Evolutionary conservation across 2,113 vertebrate species (phyloP).

Genomic region (Uria lomvia): DNA sequence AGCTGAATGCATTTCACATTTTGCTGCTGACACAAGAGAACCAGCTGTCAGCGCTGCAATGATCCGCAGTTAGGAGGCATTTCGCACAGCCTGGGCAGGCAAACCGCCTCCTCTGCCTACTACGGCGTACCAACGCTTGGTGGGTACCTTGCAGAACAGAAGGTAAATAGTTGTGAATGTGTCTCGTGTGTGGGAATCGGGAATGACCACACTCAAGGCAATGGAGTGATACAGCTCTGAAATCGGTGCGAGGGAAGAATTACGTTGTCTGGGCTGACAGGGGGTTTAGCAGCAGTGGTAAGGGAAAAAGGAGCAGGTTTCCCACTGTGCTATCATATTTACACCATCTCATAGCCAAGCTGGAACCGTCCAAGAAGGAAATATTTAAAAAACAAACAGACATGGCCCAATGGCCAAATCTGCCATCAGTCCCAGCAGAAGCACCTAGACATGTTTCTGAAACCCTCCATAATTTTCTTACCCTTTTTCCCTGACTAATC

Average conservation of each 20-base stretch:
- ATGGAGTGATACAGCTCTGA: background rate
- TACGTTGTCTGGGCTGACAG: background rate
- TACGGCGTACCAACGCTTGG: accelerated
- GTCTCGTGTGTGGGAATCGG: background rate
- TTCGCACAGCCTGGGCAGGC: background rate
- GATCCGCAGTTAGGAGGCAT: background rate
- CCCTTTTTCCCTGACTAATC: background rate
- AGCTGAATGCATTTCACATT: background rate
- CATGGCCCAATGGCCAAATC: background rate
- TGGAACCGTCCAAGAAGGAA: background rate
- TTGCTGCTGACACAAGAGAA: background rate
- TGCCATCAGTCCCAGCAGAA: background rate
- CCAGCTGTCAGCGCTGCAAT: background rate
- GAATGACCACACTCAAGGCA: background rate
- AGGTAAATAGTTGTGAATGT: background rate
- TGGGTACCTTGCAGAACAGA: background rate
- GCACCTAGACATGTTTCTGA: background rate
- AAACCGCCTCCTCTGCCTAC: background rate
- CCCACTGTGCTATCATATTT: background rate
- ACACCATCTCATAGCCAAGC: background rate
- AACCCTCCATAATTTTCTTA: background rate
- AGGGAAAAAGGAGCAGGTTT: background rate
- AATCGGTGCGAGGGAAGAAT: background rate
- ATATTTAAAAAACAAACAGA: background rate
- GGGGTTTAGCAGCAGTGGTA: background rate